Evolutionary conservation across 2,113 vertebrate species (phyloP).

Genomic region (Malurus melanocephalus): DNA sequence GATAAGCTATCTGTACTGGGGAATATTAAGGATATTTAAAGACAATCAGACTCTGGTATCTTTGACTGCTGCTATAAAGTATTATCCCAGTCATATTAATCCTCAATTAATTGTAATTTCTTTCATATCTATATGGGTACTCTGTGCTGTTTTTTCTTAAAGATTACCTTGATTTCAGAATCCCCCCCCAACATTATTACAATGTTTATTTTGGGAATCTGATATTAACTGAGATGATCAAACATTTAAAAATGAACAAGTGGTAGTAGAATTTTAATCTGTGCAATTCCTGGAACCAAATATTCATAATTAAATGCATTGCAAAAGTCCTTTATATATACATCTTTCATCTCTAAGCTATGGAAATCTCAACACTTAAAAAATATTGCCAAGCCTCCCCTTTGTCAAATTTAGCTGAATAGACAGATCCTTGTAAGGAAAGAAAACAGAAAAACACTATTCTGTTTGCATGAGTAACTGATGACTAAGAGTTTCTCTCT

Average conservation of each 20-base stretch:
- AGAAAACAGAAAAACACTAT: constrained; percentile 30
- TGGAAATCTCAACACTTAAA: constrained; percentile 63
- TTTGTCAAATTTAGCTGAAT: constrained; percentile 52
- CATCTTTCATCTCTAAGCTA: constrained; percentile 57
- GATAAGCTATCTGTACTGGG: not conserved
- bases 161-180: constrained; percentile 32
- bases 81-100: constrained; percentile 2
- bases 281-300: constrained; percentile 58
- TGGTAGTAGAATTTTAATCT: constrained; percentile 53
- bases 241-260: constrained; percentile 56
- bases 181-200: not conserved
- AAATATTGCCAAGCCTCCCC: constrained; percentile 45
- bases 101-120: not conserved
- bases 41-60: not conserved
- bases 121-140: not conserved
- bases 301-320: constrained; percentile 60
- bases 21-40: not conserved
- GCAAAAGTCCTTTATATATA: constrained; percentile 55
- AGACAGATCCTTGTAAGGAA: constrained; percentile 46
- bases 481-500: constrained; percentile 68
- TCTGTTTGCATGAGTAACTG: constrained; percentile 53
- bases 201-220: not conserved
- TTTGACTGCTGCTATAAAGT: not conserved
- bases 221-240: constrained; percentile 38
- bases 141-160: not conserved